Evolutionary conservation across 2,888 invertebrate genomes (phyloP), one percentile per base, ranked within the genome.

Genomic region (Brachypalpus laphriformis): DNA sequence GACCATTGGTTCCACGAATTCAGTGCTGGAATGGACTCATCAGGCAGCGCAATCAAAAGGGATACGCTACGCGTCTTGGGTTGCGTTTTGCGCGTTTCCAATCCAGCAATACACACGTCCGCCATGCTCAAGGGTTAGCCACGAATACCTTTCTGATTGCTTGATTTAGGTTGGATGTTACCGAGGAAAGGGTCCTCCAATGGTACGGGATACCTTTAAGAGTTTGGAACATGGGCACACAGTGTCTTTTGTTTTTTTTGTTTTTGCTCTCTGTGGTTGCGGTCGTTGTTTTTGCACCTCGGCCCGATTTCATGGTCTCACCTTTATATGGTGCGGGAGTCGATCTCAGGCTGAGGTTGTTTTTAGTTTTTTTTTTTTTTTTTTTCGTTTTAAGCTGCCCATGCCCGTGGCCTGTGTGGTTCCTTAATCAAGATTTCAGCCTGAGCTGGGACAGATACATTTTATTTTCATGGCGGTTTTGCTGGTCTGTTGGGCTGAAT

Each of bases 301-400:
- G 76, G 71, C 81, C 85, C 85, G 85, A 85, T 85, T 85, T 85
- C 85, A 85, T 85, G 85, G 85, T 85, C 85, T 85, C 85, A 85
- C 85, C 85, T 85, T 85, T 85, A 85, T 85, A 85, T 85, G 85
- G 85, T 81, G 85, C 85, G 85, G 85, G 85, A 85, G 85, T 85
- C 66, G 81, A 76, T 81, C 76, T 81, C 9, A 34, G 71, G 16
- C 51, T 22, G 49, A 68, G 40, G 47, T 63, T 68, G 57, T 31
- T 25, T 5, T 25, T 25, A 5, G 25, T 25, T 25, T 25, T 25
- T 25, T 25, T 25, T 25, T 25, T 25, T 54, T 47, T 56, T 63
- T 40, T 18, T 61, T 49, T 22, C 18, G 61, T 18, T 54, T 56
- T 11, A n/a, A n/a, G n/a, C 2, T 59, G 47, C 28, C 16, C 5